Conservation (phyloP, 2,888 invertebrate genomes). For the Proisotoma minuta region DNA sequence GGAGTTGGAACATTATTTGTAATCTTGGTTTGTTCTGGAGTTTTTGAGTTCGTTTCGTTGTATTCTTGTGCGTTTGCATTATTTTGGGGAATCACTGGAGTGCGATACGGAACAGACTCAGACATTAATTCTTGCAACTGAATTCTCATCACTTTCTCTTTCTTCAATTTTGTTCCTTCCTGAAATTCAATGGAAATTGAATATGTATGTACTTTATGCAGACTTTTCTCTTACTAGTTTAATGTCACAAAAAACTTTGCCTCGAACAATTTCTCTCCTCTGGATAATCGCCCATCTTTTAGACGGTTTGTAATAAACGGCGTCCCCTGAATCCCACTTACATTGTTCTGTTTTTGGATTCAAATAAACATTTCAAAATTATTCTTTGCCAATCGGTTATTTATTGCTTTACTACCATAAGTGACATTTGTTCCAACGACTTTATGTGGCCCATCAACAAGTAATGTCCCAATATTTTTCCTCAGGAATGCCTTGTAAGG, state of each 20-base stretch:
- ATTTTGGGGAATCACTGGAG: conserved; percentile 14
- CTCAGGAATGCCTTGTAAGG: conserved; percentile 37
- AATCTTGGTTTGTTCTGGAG: not conserved
- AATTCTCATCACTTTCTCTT: conserved; percentile 22
- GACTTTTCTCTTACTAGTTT: conserved; percentile 27
- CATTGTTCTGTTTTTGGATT: no score
- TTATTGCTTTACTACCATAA: no score
- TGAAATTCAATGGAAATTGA: not conserved
- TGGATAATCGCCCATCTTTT: conserved; percentile 31
- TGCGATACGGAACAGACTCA: conserved; percentile 17
- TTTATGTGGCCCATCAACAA: not conserved
- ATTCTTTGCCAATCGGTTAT: no score
- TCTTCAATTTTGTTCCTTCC: conserved; percentile 29
- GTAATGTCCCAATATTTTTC: conserved; percentile 11
- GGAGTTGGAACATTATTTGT: not conserved
- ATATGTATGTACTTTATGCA: not conserved
- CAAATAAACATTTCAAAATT: no score
- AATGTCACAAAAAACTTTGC: conserved; percentile 21
- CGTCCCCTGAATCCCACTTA: conserved; percentile 28
- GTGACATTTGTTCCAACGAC: not conserved
- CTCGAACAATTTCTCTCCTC: conserved; percentile 22
- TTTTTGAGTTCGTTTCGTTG: not conserved
- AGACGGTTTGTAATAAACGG: conserved; percentile 31
- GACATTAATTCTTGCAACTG: conserved; percentile 22
- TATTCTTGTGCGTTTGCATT: not conserved